Evolutionary conservation across 2,888 invertebrate genomes (phyloP), one percentile per base, ranked within the genome.

Genomic region (Exephanes ischioxanthus): DNA sequence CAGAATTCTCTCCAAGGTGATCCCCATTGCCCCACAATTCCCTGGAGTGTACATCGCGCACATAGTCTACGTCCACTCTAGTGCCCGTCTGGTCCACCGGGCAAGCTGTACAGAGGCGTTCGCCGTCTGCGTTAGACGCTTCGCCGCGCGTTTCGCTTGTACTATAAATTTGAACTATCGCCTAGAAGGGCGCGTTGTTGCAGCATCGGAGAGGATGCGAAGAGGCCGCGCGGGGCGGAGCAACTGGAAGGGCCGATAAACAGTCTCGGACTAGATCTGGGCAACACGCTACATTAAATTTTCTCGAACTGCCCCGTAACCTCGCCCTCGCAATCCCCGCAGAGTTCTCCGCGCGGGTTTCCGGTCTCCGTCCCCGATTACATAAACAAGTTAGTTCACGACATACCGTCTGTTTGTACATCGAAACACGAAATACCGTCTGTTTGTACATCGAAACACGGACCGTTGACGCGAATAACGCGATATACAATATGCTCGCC

Each of bases 111-210:
- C 16, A 2, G 41, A 22, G 45, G 58, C 45, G 61, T n/a, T 48
- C 51, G 14, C 41, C 26, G 33, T 48, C 11, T 66, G 66, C 51
- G 37, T 22, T 66, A 14, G 63, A 61, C 51, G 30, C 22, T 37
- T 66, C 22, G 33, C 37, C 16, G 51, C 19, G 37, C 37, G 37
- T 76, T 66, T 37, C 63, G 61, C 66, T 16, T 53, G 66, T 11
- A 22, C 53, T 22, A 76, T 76, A 66, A 76, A 76, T 76, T 76
- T 76, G 22, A 76, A 66, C 76, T 76, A 66, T 76, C 66, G 66
- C 51, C 51, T 22, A 26, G 45, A 48, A 48, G 45, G 16, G 76
- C 19, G 51, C 51, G 53, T n/a, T 37, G 30, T 33, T 48, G 30
- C 48, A 66, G 51, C 6, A 33, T 63, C 19, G 73, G 61, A 11